These are phyloP conservation scores for Scaptomyza flava DNA, from an alignment of 2,888 invertebrate genomes.

Conservation along the genomic window DNA sequence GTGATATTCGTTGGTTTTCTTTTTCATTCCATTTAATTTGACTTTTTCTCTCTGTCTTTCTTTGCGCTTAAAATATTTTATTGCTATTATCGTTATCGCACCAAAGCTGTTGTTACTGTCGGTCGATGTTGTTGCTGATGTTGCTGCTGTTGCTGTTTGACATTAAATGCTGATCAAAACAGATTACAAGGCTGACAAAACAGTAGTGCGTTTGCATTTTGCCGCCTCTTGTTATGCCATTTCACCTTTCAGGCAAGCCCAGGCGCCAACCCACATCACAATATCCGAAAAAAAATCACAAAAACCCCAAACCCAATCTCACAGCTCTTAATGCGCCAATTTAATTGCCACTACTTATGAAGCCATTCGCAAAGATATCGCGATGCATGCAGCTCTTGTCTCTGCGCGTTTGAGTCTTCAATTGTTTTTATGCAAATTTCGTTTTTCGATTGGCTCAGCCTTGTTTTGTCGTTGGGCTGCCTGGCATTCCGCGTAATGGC, in stretches of 20 bases:
- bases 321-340: slow-evolving; percentile 69
- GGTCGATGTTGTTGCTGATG: slow-evolving; percentile 22
- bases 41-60: slow-evolving; percentile 12
- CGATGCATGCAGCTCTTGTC: slow-evolving; percentile 4
- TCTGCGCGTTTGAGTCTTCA: slow-evolving; percentile 35
- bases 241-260: slow-evolving; percentile 59
- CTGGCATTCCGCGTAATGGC: slow-evolving; percentile 25
- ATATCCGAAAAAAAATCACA: not conserved
- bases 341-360: slow-evolving; percentile 67
- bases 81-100: slow-evolving; percentile 55
- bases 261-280: slow-evolving; percentile 23
- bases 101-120: slow-evolving; percentile 5
- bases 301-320: slow-evolving; percentile 14
- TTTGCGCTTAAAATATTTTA: slow-evolving; percentile 39
- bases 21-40: slow-evolving; percentile 12
- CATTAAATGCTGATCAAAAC: slow-evolving; percentile 52
- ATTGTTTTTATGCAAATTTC: slow-evolving; percentile 71
- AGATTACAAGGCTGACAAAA: slow-evolving; percentile 60
- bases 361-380: slow-evolving; percentile 28
- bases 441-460: slow-evolving; percentile 56
- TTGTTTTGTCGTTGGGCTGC: slow-evolving; percentile 17
- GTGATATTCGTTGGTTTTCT: slow-evolving; percentile 35
- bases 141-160: slow-evolving; percentile 30
- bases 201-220: slow-evolving; percentile 46
- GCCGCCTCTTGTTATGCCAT: slow-evolving; percentile 72